Percentiles rank a stretch among this genome's conserved stretches.
phyloP scores from a whole-genome alignment of 2,797 vertebrate genomes.

The Anguilla pacifica region DNA sequence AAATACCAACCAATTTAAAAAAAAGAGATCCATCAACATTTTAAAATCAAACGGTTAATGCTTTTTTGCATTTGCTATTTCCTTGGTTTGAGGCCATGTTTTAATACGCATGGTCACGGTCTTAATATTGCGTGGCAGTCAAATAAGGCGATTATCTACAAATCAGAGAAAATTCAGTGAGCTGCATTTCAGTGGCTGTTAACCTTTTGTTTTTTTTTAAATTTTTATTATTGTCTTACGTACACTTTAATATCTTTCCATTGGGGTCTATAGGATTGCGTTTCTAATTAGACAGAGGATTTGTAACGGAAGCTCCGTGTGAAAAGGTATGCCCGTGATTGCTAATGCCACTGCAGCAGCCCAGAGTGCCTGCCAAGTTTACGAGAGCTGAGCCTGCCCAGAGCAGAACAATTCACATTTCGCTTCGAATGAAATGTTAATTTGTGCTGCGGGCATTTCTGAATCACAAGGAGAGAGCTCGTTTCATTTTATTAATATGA shows the following conservation, averaged over 20 bases:
- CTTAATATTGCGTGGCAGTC: not conserved
- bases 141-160: constrained; percentile 28
- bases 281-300: constrained; percentile 28
- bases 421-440: constrained; percentile 76
- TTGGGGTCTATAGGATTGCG: not conserved
- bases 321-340: constrained; percentile 55
- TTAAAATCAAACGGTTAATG: not conserved
- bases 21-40: not conserved
- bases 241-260: constrained; percentile 7
- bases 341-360: constrained; percentile 61
- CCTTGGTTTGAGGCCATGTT: not conserved
- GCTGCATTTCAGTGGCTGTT: constrained; percentile 23
- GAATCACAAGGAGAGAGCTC: constrained; percentile 56
- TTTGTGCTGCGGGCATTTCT: constrained; percentile 68
- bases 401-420: constrained; percentile 62
- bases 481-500: constrained; percentile 49
- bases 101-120: not conserved
- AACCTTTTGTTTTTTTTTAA: not conserved
- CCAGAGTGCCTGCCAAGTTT: constrained; percentile 66
- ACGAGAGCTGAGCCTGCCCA: constrained; percentile 65
- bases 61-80: not conserved
- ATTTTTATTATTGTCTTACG: not conserved
- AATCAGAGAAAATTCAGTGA: constrained; percentile 14
- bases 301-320: constrained; percentile 51
- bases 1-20: not conserved